phyloP scores from a whole-genome alignment of 2,888 invertebrate genomes.

The Ectobius pallidus region DNA sequence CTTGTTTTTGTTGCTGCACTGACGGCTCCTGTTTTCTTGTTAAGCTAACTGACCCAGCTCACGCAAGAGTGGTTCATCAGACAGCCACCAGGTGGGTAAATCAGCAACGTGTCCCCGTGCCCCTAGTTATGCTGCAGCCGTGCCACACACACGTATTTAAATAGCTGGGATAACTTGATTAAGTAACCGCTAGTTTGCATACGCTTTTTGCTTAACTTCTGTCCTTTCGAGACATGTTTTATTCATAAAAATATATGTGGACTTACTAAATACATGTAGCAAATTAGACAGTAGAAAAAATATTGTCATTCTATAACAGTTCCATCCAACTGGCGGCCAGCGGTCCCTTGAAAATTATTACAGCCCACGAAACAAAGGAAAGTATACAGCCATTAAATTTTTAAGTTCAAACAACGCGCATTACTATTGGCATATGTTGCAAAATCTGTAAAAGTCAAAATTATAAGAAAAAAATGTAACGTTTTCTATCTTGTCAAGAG shows the following conservation, averaged over 20 bases:
- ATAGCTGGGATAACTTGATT: background rate
- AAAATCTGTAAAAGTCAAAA: no score
- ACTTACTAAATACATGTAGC: background rate
- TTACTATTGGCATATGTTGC: no score
- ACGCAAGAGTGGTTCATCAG: slow-evolving; percentile 8
- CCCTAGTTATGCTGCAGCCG: background rate
- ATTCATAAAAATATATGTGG: background rate
- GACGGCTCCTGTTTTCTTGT: background rate
- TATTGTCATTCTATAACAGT: no score
- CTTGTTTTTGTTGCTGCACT: background rate
- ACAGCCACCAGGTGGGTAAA: background rate
- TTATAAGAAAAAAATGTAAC: no score
- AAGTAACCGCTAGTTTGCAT: background rate
- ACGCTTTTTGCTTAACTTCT: background rate
- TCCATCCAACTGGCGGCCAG: no score
- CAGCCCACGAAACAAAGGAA: no score
- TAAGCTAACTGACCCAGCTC: slow-evolving; percentile 1
- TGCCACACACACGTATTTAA: background rate
- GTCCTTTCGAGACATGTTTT: background rate
- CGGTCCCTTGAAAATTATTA: no score
- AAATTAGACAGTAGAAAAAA: no score
- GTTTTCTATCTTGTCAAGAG: no score
- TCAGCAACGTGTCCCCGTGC: background rate
- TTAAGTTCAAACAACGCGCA: no score
- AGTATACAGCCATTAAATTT: no score